Base-by-base conservation (phyloP, 2,888 invertebrate species). In the Ormyrus nitidulus region DNA sequence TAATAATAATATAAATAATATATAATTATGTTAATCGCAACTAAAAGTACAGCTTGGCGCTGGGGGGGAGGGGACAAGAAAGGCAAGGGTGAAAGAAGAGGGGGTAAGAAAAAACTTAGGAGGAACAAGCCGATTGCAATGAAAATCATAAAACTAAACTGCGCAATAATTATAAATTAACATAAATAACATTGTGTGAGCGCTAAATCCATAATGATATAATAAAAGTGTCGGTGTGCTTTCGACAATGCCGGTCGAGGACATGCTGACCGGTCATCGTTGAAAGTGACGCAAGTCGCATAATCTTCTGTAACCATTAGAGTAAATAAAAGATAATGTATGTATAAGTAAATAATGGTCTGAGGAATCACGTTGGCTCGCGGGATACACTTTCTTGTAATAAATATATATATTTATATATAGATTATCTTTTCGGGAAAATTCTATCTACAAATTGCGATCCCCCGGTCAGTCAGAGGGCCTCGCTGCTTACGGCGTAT, bases 21-120 rank as follows among this genome's bases (percentile, higher is more conserved):
- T 85, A 84, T 82, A 84, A 83, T 84, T 83, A 85, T 83, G 83
- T 84, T 85, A 83, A 83, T 77, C 69, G 82, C 73, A 84, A 83
- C 79, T 79, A 81, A 83, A 83, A 81, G 77, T 85, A 83, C 83
- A 84, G 83, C 82, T 76, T 82, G 81, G 83, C 84, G 83, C 78
- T 80, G 79, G 81, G 58, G 58, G 70, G 77, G 77, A 80, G 61
- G 49, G 44, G 34, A 56, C 54, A 53, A 72, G 54, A 70, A 66
- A 19, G 71, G 48, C 62, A 64, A 62, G 59, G 69, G 59, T 71
- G 76, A 80, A 59, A 73, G 53, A 66, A 76, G 75, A 51, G 11
- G 76, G 72, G 66, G 10, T 58, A 7, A 53, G 59, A 44, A 77
- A 77, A 74, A 73, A 46, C 34, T 34, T 34, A 54, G 56, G 54